Conservation (phyloP, 2,113 vertebrate species). For the Ceyx margarethae region DNA sequence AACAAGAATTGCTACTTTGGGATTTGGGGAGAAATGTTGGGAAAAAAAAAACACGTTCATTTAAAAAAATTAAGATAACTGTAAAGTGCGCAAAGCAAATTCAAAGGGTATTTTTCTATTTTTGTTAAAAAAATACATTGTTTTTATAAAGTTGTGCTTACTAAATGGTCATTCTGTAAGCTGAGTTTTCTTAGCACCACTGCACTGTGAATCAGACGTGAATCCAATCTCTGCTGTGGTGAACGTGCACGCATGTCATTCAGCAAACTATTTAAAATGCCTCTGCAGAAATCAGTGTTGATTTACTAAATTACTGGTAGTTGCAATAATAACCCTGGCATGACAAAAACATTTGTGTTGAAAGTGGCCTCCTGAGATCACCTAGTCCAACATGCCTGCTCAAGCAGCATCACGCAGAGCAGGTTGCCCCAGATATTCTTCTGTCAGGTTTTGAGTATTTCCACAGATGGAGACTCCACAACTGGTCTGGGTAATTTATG, state of each 20-base stretch:
- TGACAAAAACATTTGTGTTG: background rate
- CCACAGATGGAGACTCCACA: background rate
- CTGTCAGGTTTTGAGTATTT: background rate
- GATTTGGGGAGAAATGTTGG: background rate
- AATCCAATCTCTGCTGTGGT: background rate
- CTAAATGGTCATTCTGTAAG: background rate
- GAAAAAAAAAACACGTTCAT: background rate
- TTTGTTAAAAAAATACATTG: background rate
- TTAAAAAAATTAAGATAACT: background rate
- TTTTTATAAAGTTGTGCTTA: background rate
- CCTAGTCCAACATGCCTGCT: background rate
- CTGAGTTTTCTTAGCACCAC: background rate
- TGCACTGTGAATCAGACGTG: background rate
- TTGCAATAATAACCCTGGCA: background rate
- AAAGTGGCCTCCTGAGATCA: background rate
- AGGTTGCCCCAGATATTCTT: background rate
- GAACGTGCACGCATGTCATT: rapidly evolving
- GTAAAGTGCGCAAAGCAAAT: background rate
- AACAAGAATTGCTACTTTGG: background rate
- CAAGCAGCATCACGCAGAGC: background rate
- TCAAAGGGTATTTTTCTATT: background rate
- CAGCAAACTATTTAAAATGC: background rate
- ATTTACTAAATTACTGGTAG: background rate
- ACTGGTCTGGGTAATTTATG: background rate
- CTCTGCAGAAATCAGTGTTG: background rate